Percentiles rank a stretch among this genome's conserved stretches.
phyloP scores from a whole-genome alignment of 2,113 vertebrate genomes.

The Pedetes capensis region DNA sequence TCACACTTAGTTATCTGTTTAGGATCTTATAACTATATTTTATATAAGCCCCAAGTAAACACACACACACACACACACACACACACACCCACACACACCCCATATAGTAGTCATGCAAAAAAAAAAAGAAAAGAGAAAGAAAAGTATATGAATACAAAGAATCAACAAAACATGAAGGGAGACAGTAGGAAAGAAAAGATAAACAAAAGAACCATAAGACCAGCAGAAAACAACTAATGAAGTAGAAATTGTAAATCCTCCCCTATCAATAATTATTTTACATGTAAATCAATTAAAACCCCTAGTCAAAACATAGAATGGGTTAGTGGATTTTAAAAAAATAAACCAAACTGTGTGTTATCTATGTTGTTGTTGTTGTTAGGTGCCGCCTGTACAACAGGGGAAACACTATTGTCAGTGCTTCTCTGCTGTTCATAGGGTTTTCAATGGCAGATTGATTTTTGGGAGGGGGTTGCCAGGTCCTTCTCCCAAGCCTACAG shows the following conservation, averaged over 20 bases:
- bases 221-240: not conserved
- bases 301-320: not conserved
- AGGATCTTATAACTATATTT: not conserved
- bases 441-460: too few relatives aligned
- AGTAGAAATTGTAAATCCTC: not conserved
- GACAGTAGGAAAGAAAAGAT: not conserved
- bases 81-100: too few relatives aligned
- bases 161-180: too few relatives aligned
- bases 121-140: too few relatives aligned
- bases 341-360: not conserved
- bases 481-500: too few relatives aligned
- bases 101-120: not conserved
- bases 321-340: not conserved
- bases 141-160: not conserved
- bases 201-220: not conserved
- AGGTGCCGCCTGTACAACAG: too few relatives aligned
- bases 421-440: too few relatives aligned
- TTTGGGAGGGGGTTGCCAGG: too few relatives aligned
- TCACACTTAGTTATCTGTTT: not conserved
- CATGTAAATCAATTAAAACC: not conserved
- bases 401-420: too few relatives aligned
- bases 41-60: too few relatives aligned
- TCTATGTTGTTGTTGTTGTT: too few relatives aligned
- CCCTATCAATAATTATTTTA: not conserved
- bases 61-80: too few relatives aligned